Conservation (phyloP, 2,797 vertebrate species). For the Martes flavigula region DNA sequence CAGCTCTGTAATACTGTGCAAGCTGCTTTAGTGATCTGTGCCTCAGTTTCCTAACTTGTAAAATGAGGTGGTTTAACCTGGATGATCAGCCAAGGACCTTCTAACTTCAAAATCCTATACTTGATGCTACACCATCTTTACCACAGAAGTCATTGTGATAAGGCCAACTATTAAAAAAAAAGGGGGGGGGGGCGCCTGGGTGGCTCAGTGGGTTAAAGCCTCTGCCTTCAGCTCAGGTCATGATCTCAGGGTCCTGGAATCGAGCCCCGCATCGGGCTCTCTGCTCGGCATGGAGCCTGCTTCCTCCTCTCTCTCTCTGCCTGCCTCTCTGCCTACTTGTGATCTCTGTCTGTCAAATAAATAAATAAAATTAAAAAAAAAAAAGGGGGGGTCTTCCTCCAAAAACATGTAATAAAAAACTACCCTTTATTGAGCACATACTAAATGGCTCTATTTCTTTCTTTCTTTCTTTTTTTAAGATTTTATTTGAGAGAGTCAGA, state of each 20-base stretch:
- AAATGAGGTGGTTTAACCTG: neutral
- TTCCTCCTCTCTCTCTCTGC: too few species aligned
- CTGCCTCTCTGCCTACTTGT: too few species aligned
- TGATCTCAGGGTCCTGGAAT: too few species aligned
- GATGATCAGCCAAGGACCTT: neutral
- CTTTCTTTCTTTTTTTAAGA: too few species aligned
- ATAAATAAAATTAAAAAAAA: too few species aligned
- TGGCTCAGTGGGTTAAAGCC: too few species aligned
- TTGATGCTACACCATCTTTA: neutral
- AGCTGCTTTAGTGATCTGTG: neutral
- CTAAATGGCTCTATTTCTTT: neutral
- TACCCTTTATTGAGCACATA: neutral
- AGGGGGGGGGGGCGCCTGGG: too few species aligned
- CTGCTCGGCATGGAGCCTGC: too few species aligned
- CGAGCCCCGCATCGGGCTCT: too few species aligned
- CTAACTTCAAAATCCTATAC: slow-evolving; percentile 30
- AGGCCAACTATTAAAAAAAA: neutral
- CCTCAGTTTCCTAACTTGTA: neutral
- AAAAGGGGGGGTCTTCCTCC: neutral
- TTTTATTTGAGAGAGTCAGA: too few species aligned
- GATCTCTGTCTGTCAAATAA: too few species aligned
- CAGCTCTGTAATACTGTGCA: neutral
- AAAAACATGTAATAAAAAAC: neutral
- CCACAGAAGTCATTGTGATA: neutral
- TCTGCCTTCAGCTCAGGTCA: too few species aligned